Evolutionary conservation across 1,140 invertebrate genomes (phyloP), one percentile per base, ranked within the genome.

Genomic region (Pachyrhynchus sulphureomaculatus): DNA sequence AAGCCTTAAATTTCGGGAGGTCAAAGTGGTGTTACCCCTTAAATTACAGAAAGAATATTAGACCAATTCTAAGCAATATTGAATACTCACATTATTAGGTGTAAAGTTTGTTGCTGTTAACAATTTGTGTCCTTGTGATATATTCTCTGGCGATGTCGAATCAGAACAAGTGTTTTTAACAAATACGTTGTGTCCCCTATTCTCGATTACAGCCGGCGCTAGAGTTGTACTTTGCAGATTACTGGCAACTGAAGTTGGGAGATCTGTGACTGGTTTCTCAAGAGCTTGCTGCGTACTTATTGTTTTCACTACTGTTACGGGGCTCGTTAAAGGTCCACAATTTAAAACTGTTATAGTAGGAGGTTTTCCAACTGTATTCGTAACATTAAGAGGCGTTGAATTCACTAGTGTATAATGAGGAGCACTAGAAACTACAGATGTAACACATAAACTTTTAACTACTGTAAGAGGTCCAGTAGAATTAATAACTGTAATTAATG

Each of bases 401-500:
- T 72, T 70, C 33, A 72, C 71, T 2, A 76, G 44, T 18, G 72
- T 72, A 45, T 74, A 75, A 12, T 73, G 73, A 13, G 72, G 65
- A n/a, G 68, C 63, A 42, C 61, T 67, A 9, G 68, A 60, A 4
- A 71, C 68, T 6, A 67, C 70, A 1, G 69, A 56, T 23, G 68
- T 68, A 1, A 70, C 72, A 51, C 73, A 73, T 21, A 74, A 66
- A 34, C 68, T 72, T 64, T 76, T 76, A 18, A 76, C 67, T 21
- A 73, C 72, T 13, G 73, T 74, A 20, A 76, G 64, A 10, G 73
- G 73, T 33, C 71, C 71, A 32, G 69, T 58, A n/a, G 75, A 67
- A 49, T 75, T 75, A 33, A 76, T 56, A 54, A 76, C 72, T 18
- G 75, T 76, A 24, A 76, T 75, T 10, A 75, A 49, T 1, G 73